A percentile compares a stretch with the other conserved stretches of the same genome.
These are phyloP conservation scores for Gallinago undulata DNA, from an alignment of 2,113 vertebrate genomes.

Conservation along the genomic window DNA sequence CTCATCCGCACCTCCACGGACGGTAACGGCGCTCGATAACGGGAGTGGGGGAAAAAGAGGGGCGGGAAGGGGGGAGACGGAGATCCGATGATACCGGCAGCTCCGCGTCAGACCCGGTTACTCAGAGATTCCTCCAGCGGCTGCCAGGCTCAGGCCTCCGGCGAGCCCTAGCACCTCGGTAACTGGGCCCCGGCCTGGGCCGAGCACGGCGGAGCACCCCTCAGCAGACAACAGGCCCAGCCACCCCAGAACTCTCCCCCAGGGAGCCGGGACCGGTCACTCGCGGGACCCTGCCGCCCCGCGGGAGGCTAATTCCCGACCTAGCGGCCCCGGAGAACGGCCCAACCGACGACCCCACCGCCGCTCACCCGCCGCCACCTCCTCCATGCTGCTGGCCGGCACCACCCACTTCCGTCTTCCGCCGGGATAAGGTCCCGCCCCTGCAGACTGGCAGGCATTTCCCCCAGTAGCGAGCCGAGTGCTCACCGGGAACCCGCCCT, in stretches of 20 bases:
- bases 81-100: neutral
- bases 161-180: neutral
- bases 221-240: too few species aligned
- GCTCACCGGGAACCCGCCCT: rapidly evolving
- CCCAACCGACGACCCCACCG: rapidly evolving
- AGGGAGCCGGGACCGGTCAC: rapidly evolving
- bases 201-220: neutral
- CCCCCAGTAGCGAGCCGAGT: rapidly evolving
- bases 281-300: rapidly evolving
- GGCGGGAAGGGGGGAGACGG: rapidly evolving
- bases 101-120: neutral
- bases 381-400: neutral
- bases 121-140: too few species aligned
- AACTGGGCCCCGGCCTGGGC: neutral
- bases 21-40: neutral
- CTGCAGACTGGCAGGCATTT: rapidly evolving
- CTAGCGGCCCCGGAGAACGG: rapidly evolving
- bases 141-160: neutral
- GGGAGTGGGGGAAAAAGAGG: neutral
- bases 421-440: neutral
- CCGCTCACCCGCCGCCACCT: neutral
- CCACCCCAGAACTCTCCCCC: rapidly evolving
- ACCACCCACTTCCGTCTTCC: neutral
- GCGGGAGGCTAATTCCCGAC: rapidly evolving
- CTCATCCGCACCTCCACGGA: constrained; percentile 37